Base-by-base conservation (phyloP, 2,888 invertebrate genomes). In the Tenthredo livida region DNA sequence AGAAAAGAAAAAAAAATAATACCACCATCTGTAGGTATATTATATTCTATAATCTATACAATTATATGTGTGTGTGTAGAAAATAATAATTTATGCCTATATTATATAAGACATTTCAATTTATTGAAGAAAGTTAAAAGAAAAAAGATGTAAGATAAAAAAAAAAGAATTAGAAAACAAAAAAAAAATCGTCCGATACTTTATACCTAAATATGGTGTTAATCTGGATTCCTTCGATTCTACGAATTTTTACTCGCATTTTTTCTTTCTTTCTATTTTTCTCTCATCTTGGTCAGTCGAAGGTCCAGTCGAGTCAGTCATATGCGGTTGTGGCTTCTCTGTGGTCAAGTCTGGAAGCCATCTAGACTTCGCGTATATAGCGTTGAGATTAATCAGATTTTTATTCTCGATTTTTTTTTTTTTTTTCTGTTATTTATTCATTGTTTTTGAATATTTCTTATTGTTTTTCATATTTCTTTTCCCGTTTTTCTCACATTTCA, bases 331-430 rank as follows among this genome's bases (percentile, higher is more conserved):
- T 40, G 43, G 43, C 40, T 43, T 73, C 12, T 73, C 43, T 25
- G 73, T 25, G 73, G 73, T 73, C 73, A 25, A 73, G 73, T 73
- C 73, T 43, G 73, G 73, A 73, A 73, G 73, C 73, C 73, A 43
- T 12, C 73, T 43, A 12, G 43, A 40, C 43, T 40, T 40, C 21
- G n/a, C 37, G 17, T n/a, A n/a, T n/a, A n/a, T n/a, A 70, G n/a
- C n/a, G 6, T 37, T 70, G 9, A 25, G 43, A n/a, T 43, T 73
- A 43, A 25, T 73, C 73, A 73, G 43, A 21, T 43, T 25, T 73
- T 73, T 4, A 17, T 67, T 5, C 12, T 25, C 9, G 9, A 61
- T 61, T 9, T 25, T 25, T 12, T 61, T 61, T 25, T 21, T 12
- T 0, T 6, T 29, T 29, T 29, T 25, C 25, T 25, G 10, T 12